A percentile compares a stretch with the other conserved stretches of the same genome.
Evolutionary conservation across 2,888 invertebrate species (phyloP).

Genomic region (Drosophila stalkeri): DNA sequence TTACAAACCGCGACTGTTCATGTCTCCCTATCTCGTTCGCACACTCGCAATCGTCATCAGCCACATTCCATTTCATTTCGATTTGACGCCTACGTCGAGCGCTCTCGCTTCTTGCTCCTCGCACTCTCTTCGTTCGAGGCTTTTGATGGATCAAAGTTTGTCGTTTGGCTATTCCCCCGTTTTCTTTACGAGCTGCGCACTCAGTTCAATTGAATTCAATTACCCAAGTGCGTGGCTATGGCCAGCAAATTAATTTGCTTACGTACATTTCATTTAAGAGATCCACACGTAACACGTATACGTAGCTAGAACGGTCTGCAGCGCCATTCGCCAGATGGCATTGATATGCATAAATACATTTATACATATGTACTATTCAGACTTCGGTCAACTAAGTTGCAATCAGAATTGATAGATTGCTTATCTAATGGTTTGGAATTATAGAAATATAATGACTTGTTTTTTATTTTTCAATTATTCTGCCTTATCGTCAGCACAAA

Average conservation of each 20-base stretch:
- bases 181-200: conserved; percentile 45
- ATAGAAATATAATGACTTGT: background rate
- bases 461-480: background rate
- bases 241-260: conserved; percentile 76
- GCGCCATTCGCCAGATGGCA: conserved; percentile 7
- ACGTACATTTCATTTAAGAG: conserved; percentile 71
- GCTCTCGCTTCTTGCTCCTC: conserved; percentile 20
- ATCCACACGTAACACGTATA: conserved; percentile 56
- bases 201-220: conserved; percentile 78
- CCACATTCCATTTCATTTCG: conserved; percentile 67
- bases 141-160: conserved; percentile 59
- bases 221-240: conserved; percentile 70
- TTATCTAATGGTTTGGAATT: background rate
- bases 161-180: conserved; percentile 27
- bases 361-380: background rate
- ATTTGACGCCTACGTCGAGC: conserved; percentile 53
- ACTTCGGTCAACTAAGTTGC: conserved; percentile 9
- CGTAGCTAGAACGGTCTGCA: background rate
- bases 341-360: background rate
- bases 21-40: background rate
- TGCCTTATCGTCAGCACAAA: background rate
- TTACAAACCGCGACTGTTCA: conserved; percentile 12
- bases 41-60: conserved; percentile 46
- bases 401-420: conserved; percentile 22
- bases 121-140: conserved; percentile 11